Base-by-base conservation (phyloP, 2,113 vertebrate genomes). In the Tylochromis polylepis region DNA sequence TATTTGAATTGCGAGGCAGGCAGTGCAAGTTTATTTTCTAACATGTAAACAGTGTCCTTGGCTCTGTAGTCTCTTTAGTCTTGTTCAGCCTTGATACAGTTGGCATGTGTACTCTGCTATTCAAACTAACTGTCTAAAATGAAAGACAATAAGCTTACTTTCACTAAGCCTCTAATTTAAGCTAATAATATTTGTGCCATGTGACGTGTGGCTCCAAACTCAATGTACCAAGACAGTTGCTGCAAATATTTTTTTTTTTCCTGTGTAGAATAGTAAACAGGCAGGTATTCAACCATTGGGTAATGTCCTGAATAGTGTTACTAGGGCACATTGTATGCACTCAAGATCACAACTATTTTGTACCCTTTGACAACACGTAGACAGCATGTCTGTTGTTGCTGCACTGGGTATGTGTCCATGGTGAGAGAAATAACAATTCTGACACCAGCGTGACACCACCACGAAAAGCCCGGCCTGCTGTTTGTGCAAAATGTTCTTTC, bases 1-100 rank as follows among this genome's bases (percentile, higher is more conserved):
- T 6, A 1, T 79, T 90, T 87, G 87, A 90, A 93, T 93, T 90
- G 82, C 82, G 84, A 46, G 36, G 46, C 53, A 89, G 70, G 27
- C 51, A 75, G 81, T 5, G 41, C 79, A 75, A 81, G 80, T 4
- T 57, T 58, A 60, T 60, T 87, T 70, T 38, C 53, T 53, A n/a
- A 77, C 72, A 77, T 53, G 72, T 53, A 77, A 53, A 38, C 16
- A 43, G 31, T 31, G 8, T 79, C n/a, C 41, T 62, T 43, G 18
- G 15, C 46, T 38, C 5, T 53, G 5, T 77, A 53, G 27, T 29
- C 70, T 46, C 59, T 62, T 77, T 79, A 27, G 22, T 55, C 57
- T 60, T 60, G 56, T 53, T 86, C 16, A 77, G 43, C 43, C 79
- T 83, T 55, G 59, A 65, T 59, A 72, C 5, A 9, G 57, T 53